Base-by-base conservation (phyloP, 2,113 vertebrate genomes). In the Notechis scutatus region DNA sequence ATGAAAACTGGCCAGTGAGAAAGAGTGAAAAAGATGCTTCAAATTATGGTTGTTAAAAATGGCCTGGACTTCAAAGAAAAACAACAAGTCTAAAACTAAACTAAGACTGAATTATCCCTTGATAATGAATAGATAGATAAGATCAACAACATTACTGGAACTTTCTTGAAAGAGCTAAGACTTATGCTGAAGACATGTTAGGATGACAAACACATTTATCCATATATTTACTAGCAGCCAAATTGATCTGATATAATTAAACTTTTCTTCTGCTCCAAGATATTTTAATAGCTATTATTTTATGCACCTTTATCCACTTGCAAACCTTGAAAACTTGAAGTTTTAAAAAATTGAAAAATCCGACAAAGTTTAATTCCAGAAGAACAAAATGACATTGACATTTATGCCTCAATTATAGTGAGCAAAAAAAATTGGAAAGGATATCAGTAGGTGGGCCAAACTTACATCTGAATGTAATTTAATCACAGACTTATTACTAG, bases 401-500 rank as follows among this genome's bases (percentile, higher is more conserved):
- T 74, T 88, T 59, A 34, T 29, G 11, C 8, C 39, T 90, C 74
- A 90, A 61, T 56, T 90, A 74, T 55, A 85, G 50, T 85, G 69
- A 92, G 69, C 57, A 24, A 59, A 59, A 59, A 59, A 39, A 81
- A 54, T 85, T 85, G 88, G 74, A 90, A 87, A 90, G 85, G n/a
- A n/a, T 90, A 45, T 61, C 45, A 90, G 56, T 57, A 93, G 92
- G 92, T 90, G 69, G 88, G 88, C 56, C 47, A 93, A 90, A 93
- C 56, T 90, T 93, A 86, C 74, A 93, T 86, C 86, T 21, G 88
- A 90, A 86, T 56, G 64, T 74, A 90, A 90, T 87, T 93, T 86
- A 90, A 90, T 88, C 90, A 90, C 88, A 61, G 23, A 86, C 45
- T n/a, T 90, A 55, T 86, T 90, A 93, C 61, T 90, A 86, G 92